Evolutionary conservation across 2,888 invertebrate genomes (phyloP), one percentile per base, ranked within the genome.

Genomic region (Phania funesta): DNA sequence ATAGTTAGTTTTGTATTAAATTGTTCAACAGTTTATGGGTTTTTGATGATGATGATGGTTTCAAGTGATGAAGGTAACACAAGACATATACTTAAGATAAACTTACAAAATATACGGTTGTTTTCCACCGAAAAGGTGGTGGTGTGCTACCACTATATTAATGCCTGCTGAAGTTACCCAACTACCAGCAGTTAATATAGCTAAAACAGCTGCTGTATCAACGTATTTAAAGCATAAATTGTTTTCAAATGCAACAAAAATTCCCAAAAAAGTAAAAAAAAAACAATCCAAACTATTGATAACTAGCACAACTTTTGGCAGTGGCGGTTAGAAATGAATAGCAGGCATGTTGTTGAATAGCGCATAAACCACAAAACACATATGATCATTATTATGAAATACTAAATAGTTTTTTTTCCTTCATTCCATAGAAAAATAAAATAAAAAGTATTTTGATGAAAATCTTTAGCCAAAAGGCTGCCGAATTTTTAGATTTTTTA

Each of bases 11-110:
- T 77, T 81, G 74, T 82, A 82, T 82, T 82, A 82, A 82, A 82
- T 78, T 82, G 82, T 82, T 82, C 20, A 75, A 82, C 74, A 78
- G 78, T 82, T 78, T 82, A 82, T 78, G 82, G 78, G 58, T 82
- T 82, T 78, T 73, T 81, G 77, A 77, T 81, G 81, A 82, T 78
- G 82, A 75, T 82, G 82, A 82, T 82, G 82, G 74, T 82, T 78
- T 60, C 26, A 73, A 67, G 32, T 79, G 78, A 82, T 75, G 82
- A 78, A 78, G 82, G 78, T 75, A 78, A 82, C 58, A 74, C 58
- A 82, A 82, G 78, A 78, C 78, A 65, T 82, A 70, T 65, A 78
- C 46, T 78, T 70, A 58, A 78, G 74, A 82, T 82, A 78, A 78
- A 65, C 52, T 56, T 62, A 64, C 50, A 65, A 54, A 78, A 70